These are phyloP conservation scores for Melanophora roralis DNA, from an alignment of 2,888 invertebrate species.

Conservation along the genomic window DNA sequence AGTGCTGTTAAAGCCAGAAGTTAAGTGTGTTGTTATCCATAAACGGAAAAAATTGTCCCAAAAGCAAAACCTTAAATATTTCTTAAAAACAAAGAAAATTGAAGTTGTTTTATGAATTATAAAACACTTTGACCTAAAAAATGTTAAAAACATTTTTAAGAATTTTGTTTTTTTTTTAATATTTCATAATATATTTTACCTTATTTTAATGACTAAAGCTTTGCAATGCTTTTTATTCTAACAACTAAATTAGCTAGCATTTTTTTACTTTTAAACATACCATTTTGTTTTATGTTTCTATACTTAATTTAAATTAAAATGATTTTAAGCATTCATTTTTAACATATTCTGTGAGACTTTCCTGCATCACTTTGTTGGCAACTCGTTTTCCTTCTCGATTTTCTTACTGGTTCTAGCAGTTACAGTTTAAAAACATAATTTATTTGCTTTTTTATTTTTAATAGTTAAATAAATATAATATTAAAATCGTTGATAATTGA, in stretches of 20 bases:
- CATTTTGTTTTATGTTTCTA: conserved; percentile 22
- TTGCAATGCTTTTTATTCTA: conserved; percentile 51
- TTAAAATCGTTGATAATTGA: conserved; percentile 27
- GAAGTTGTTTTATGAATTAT: too few species aligned
- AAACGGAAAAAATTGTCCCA: too few species aligned
- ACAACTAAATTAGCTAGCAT: conserved; percentile 57
- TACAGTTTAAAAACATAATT: conserved; percentile 2
- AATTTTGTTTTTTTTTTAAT: neutral
- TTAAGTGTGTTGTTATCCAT: too few species aligned
- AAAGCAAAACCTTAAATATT: too few species aligned
- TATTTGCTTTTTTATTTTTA: neutral
- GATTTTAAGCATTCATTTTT: conserved; percentile 19
- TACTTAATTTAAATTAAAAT: conserved; percentile 11
- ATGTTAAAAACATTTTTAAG: neutral
- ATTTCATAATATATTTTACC: neutral
- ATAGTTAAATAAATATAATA: too few species aligned
- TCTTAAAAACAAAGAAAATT: too few species aligned
- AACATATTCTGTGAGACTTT: neutral
- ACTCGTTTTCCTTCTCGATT: conserved; percentile 9
- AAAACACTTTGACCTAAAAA: neutral
- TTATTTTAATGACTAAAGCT: conserved; percentile 32
- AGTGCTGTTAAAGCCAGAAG: too few species aligned
- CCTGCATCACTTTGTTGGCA: conserved; percentile 31
- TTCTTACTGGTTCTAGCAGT: neutral
- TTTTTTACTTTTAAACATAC: neutral